Base-by-base conservation (phyloP, 2,113 vertebrate genomes). In the Enhydra lutris region DNA sequence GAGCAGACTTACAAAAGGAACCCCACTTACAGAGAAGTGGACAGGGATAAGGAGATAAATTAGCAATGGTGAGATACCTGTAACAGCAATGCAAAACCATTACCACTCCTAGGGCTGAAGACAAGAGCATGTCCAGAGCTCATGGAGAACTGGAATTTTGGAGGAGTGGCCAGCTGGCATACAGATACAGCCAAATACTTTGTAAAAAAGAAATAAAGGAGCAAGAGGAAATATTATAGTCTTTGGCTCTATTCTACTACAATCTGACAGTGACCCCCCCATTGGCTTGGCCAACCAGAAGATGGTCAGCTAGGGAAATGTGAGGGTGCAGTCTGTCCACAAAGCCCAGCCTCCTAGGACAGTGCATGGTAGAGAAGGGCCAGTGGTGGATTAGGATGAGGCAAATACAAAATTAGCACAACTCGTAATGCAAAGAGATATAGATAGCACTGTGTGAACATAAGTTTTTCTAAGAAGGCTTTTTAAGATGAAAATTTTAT, bases 1-100 rank as follows among this genome's bases (percentile, higher is more conserved):
- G 23, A 96, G 36, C 6, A 84, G 23, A 81, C 5, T 65, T 89
- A 81, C 3, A 80, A 95, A 95, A 95, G 13, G 34, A 65, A 7
- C 26, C 73, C 45, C n/a, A 87, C 8, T 74, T 92, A 9, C 14
- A 78, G 14, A 17, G 13, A 12, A 83, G 17, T 59, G 39, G 14
- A 1, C 6, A 36, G 20, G 24, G 9, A 36, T 83, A 47, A 71
- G 34, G 24, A 88, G 61, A 59, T 10, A 31, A 18, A 39, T 36
- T 57, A 93, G 26, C 24, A 91, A 82, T 3, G 7, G 13, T 34
- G 17, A 80, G 23, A 36, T 1, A 55, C 12, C 8, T 14, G 4
- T 5, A 34, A 42, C 15, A 74, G 10, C 10, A 79, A 20, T 1
- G 15, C 9, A 61, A 95, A 76, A 18, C 42, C 59, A 42, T 50